Evolutionary conservation across 2,888 invertebrate species (phyloP), one percentile per base, ranked within the genome.

Genomic region (Metopia argyrocephala): DNA sequence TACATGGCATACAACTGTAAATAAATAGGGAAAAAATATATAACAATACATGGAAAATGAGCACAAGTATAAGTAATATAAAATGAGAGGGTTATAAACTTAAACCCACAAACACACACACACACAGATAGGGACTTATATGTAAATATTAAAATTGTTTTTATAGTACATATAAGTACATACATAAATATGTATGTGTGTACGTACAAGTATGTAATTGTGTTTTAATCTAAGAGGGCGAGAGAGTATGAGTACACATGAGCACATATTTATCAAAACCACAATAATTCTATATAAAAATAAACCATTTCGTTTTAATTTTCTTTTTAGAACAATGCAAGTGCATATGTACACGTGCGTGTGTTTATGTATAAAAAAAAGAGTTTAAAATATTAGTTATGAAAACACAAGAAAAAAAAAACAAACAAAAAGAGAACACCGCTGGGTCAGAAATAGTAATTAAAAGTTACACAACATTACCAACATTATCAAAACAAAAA

Each of bases 401-500:
- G 25, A 20, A 12, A 20, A 69, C 27, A 57, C 45, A 69, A 57
- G 12, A n/a, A 61, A 61, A 27, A 45, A 66, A 45, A 66, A 54
- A 57, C 6, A 25, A 79, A 83, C 84, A 45, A 76, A 70, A 1
- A 54, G 69, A 12, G 38, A 38, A 4, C 38, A 9, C 74, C 74
- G 69, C 70, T 70, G 69, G 81, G 79, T 45, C 65, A 81, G 83
- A 50, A 38, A 81, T 76, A 74, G 78, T 81, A 83, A 76, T 74
- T 84, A 83, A 82, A 68, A 70, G 82, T 78, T 83, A 82, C 78
- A 79, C 76, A 52, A 83, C 84, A 83, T 82, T 74, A 80, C 50
- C 57, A 71, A 38, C 38, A 74, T 80, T 68, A 73, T 57, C 59
- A 20, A 31, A 23, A 68, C 84, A 86, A 85, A 84, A 86, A 85